phyloP scores from a whole-genome alignment of 1,140 invertebrate genomes.

The Bombus confusus region DNA sequence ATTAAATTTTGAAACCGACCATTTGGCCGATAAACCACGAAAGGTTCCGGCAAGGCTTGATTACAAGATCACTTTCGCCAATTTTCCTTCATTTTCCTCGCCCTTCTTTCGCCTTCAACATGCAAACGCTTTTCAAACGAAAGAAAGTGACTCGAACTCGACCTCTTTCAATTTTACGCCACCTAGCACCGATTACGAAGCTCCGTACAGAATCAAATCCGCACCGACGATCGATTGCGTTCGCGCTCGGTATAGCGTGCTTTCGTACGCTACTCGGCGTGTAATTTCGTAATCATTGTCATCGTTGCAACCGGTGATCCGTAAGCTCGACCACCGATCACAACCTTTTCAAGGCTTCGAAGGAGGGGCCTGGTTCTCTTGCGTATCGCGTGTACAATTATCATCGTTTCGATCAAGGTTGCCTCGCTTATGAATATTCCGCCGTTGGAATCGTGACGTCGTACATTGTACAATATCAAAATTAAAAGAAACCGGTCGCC shows the following conservation, averaged over 20 bases:
- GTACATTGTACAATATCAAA: not conserved
- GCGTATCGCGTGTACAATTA: conserved; percentile 45
- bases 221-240: not conserved
- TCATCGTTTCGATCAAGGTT: conserved; percentile 39
- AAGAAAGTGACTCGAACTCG: conserved; percentile 15
- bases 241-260: conserved; percentile 7
- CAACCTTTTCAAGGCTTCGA: conserved; percentile 64
- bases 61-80: not conserved
- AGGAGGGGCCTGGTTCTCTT: conserved; percentile 5
- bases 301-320: conserved; percentile 30
- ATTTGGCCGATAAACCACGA: no score
- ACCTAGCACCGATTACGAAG: not conserved
- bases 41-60: not conserved
- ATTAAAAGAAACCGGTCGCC: not conserved
- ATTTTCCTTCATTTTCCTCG: not conserved
- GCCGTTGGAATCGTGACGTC: not conserved
- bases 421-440: conserved; percentile 37
- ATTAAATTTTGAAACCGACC: no score
- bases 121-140: no score
- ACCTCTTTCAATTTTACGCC: conserved; percentile 6
- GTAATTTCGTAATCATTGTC: conserved; percentile 54
- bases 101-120: not conserved
- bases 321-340: conserved; percentile 25
- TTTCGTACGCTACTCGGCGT: not conserved
- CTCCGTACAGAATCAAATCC: not conserved